Evolutionary conservation across 2,888 invertebrate genomes (phyloP), one percentile per base, ranked within the genome.

Genomic region (Agrochola lota): DNA sequence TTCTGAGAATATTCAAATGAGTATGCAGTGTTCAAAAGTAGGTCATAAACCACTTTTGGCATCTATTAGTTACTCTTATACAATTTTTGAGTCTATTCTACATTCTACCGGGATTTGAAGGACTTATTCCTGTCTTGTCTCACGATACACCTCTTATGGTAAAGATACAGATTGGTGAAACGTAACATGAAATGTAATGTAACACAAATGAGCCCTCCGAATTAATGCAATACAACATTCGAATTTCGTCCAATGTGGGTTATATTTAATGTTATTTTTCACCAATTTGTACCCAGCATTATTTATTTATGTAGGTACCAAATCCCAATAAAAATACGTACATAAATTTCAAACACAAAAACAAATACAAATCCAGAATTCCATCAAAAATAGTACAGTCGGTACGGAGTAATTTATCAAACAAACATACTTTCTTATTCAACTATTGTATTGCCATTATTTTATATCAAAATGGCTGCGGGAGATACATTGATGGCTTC

Each of bases 401-500:
- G 23, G 55, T 68, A 35, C 15, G 30, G 52, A 52, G 52, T 52
- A 23, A 52, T 52, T 35, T 35, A 68, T n/a, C 49, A 15, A 46
- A 46, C 6, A 52, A 52, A 52, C 30, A 46, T n/a, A 73, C 17
- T 57, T 17, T 72, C 43, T 8, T 17, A 8, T 74, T 30, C 20
- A 46, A 57, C 12, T n/a, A 12, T 30, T 30, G 15, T n/a, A 30
- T 20, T 59, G 9, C 6, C 30, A 57, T 35, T 46, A 62, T 76
- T 75, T 62, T 43, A 62, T 71, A 78, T 70, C 62, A 74, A 84
- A 82, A 71, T 84, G n/a, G 46, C 62, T 17, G 70, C 35, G 12
- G 17, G 49, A 26, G 57, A 83, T 78, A 71, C 82, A 72, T 64
- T 74, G 71, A 78, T 64, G 87, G 87, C 87, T 85, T 85, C 78